Evolutionary conservation across 2,888 invertebrate species (phyloP).

Genomic region (Brenthis daphne): DNA sequence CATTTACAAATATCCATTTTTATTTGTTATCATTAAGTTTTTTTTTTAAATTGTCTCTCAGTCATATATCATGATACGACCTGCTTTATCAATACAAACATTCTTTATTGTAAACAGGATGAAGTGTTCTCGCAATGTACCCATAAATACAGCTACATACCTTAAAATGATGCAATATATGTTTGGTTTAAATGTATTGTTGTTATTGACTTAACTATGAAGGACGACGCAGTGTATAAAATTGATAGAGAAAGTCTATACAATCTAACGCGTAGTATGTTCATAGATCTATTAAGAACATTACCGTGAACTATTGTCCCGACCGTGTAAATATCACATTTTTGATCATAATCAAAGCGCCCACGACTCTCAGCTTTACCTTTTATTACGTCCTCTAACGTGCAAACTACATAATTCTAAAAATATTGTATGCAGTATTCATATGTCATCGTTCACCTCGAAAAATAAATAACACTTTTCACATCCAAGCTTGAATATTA

Average conservation of each 20-base stretch:
- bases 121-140: neutral
- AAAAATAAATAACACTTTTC: conserved; percentile 42
- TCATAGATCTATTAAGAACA: conserved; percentile 33
- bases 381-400: conserved; percentile 72
- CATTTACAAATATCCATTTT: neutral
- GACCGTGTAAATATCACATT: conserved; percentile 25
- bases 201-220: conserved; percentile 46
- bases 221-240: conserved; percentile 53
- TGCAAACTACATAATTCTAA: conserved; percentile 78
- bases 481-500: conserved; percentile 8
- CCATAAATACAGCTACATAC: neutral
- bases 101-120: conserved; percentile 11
- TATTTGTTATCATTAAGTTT: too few species aligned
- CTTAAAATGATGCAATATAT: conserved; percentile 38
- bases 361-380: conserved; percentile 56
- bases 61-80: conserved; percentile 14
- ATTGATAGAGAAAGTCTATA: conserved; percentile 60
- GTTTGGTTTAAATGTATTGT: conserved; percentile 30
- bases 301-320: conserved; percentile 3
- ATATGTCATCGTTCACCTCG: conserved; percentile 69
- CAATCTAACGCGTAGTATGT: conserved; percentile 44
- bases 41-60: neutral
- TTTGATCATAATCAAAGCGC: conserved; percentile 38
- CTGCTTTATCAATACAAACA: conserved; percentile 18
- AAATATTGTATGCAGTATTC: conserved; percentile 77